Base-by-base conservation (phyloP, 2,113 vertebrate species). In the Martes martes region DNA sequence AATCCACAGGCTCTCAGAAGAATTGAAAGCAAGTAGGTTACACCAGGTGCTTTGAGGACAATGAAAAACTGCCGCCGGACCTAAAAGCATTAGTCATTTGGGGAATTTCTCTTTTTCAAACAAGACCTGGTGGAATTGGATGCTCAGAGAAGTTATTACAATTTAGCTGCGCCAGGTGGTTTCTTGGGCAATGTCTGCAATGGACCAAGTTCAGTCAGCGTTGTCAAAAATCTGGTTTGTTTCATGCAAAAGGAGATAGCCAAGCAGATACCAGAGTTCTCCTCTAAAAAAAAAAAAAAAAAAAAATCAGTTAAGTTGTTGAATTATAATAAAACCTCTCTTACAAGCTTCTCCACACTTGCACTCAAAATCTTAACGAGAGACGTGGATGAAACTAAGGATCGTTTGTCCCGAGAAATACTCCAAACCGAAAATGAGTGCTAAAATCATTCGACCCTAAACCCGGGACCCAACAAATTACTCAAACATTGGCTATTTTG, bases 341-440 rank as follows among this genome's bases (percentile, higher is more conserved):
- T 69, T 45, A 31, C 79, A 79, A 90, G 45, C 61, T 85, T 69
- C 78, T 50, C 31, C 18, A 69, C 76, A 45, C 67, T 63, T 55
- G 6, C 10, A 33, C 6, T 97, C 89, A 81, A 69, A 65, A n/a
- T 76, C 85, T 93, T 93, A 31, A 4, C 57, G 33, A 5, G 55
- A 94, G 42, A 91, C 13, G 7, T 61, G 65, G 36, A 69, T 95
- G 79, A 39, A 96, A 94, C 76, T 55, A 73, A 42, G 89, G 74
- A 4, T 1, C 89, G 95, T 98, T 94, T 80, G 73, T 96, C 89
- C 0, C 82, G 86, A 95, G 90, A 97, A 96, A 93, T 45, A 88
- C 45, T 95, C 91, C 97, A 98, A 97, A 97, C 98, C 97, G 96
- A 98, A 47, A 98, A 69, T 19, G 31, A 96, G 92, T 55, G 84